Conservation (phyloP, 2,797 vertebrate species). For the Crocodylus rhombifer region DNA sequence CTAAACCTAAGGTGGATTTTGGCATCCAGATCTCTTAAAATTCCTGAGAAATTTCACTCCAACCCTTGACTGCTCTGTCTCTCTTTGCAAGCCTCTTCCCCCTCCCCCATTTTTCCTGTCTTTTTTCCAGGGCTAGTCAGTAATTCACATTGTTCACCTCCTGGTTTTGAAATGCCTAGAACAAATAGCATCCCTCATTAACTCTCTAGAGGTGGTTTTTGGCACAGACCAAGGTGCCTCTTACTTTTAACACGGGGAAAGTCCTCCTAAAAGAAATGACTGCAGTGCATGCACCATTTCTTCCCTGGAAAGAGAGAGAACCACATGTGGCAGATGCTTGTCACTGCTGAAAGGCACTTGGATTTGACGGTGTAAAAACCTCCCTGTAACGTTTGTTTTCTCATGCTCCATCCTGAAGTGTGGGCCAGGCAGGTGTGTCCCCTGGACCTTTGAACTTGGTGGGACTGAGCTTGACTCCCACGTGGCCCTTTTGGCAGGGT, state of each 20-base stretch:
- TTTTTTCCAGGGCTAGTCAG: background rate
- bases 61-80: background rate
- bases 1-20: background rate
- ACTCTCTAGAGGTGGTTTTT: background rate
- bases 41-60: background rate
- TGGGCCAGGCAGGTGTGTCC: background rate
- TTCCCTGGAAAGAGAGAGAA: background rate
- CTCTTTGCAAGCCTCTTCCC: background rate
- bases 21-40: background rate
- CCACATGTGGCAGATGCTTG: background rate
- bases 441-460: background rate
- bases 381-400: too few species aligned
- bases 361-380: too few species aligned
- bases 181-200: background rate
- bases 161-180: background rate
- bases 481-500: background rate
- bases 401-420: background rate
- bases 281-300: background rate
- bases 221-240: background rate
- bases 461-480: background rate
- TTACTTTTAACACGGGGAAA: background rate
- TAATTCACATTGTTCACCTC: background rate
- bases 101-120: background rate
- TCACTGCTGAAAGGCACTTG: background rate
- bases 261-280: background rate